Base-by-base conservation (phyloP, 2,797 vertebrate genomes). In the Chrysocyon brachyurus region DNA sequence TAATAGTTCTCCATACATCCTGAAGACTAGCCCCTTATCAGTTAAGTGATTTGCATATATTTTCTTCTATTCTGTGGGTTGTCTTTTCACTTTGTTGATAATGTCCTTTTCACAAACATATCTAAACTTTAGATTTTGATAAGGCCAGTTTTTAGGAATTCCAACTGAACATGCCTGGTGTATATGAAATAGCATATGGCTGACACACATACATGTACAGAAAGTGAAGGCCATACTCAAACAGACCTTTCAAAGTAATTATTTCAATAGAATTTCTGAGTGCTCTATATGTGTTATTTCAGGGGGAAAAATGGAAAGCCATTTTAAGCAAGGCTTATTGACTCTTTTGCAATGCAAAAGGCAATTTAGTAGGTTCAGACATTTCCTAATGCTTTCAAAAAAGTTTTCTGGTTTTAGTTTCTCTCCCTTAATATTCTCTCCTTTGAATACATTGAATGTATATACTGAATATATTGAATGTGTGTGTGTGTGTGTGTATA, bases 211-310 rank as follows among this genome's bases (percentile, higher is more conserved):
- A 63, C 17, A 81, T 26, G 17, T 49, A 78, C 61, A 31, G 16
- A 83, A 72, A 88, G 81, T 52, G 54, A 88, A 78, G 40, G 14
- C 64, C 28, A 49, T 57, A 64, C 6, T 56, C 52, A 21, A 88
- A 33, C 6, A 40, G 4, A 11, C 12, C 14, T 89, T 95, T 83
- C 52, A 78, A 94, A 31, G 26, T 56, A 88, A n/a, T 82, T 77
- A 63, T 87, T 87, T 87, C 64, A 82, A 87, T 77, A 40, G 49
- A 91, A 85, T 73, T 94, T 90, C 68, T 66, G 24, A n/a, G 31
- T 22, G 15, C 28, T 91, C 61, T 70, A n/a, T 21, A 28, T 24
- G 2, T 73, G 81, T 84, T 57, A 63, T 36, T 72, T 92, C 54
- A 92, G 75, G 86, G 14, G 64, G 49, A 54, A 84, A 89, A 24